Conservation (phyloP, 2,113 vertebrate genomes). For the Grallaria varia region DNA sequence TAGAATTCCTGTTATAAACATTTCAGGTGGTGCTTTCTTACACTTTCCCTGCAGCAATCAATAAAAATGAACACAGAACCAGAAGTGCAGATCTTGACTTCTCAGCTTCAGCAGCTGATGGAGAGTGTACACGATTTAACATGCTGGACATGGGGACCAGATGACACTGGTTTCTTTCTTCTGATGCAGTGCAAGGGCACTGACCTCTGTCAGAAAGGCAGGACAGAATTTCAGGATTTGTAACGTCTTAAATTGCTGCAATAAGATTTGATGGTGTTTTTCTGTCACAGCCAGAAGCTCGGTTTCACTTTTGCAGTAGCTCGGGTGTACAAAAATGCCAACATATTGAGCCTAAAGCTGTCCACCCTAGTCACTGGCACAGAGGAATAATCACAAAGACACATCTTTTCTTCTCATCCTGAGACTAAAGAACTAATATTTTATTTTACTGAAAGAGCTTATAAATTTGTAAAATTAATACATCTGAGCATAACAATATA, state of each 20-base stretch:
- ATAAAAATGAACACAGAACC: background rate
- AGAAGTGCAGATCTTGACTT: background rate
- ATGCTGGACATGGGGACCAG: fast-evolving
- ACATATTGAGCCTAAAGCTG: background rate
- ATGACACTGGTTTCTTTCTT: background rate
- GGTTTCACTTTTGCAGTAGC: background rate
- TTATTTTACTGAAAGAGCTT: background rate
- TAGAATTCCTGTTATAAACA: background rate
- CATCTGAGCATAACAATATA: background rate
- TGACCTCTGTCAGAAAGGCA: background rate
- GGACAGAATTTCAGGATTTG: background rate
- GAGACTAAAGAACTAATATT: background rate
- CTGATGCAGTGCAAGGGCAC: background rate
- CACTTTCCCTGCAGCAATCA: background rate
- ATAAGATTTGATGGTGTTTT: background rate
- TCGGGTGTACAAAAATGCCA: background rate
- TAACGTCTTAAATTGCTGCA: background rate
- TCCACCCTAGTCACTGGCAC: background rate
- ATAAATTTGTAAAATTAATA: background rate
- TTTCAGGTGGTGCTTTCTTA: background rate
- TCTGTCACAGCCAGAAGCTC: background rate
- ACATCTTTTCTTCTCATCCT: background rate
- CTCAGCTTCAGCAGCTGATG: fast-evolving
- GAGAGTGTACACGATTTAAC: fast-evolving
- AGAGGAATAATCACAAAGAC: background rate